phyloP scores from a whole-genome alignment of 2,113 vertebrate genomes.

The Hippocampus guttulatus region DNA sequence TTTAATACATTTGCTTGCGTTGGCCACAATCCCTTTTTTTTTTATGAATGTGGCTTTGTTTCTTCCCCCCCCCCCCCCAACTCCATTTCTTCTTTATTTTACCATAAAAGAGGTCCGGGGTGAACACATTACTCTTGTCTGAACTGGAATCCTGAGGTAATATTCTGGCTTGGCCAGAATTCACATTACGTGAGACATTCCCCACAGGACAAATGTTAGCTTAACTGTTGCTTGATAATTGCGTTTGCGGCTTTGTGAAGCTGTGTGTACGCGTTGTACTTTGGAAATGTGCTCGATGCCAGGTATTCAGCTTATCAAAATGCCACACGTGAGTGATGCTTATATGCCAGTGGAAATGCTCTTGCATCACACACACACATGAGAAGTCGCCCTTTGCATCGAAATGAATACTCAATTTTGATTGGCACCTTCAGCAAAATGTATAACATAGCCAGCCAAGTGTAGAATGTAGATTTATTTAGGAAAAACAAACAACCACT shows the following conservation, averaged over 20 bases:
- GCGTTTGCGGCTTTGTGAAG: slow-evolving; percentile 39
- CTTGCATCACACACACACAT: neutral
- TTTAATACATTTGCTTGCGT: slow-evolving; percentile 68
- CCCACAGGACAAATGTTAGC: slow-evolving; percentile 59
- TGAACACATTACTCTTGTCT: slow-evolving; percentile 67
- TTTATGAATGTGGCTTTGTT: slow-evolving; percentile 65
- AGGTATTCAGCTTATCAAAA: slow-evolving; percentile 42
- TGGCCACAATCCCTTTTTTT: slow-evolving; percentile 58
- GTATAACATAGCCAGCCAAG: neutral
- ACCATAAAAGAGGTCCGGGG: slow-evolving; percentile 49
- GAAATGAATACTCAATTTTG: neutral
- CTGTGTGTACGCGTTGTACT: slow-evolving; percentile 10
- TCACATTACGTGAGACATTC: slow-evolving; percentile 55
- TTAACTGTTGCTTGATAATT: slow-evolving; percentile 51
- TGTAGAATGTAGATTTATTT: neutral
- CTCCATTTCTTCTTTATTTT: slow-evolving; percentile 33
- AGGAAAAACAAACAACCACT: neutral
- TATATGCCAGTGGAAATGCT: neutral
- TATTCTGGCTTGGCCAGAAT: slow-evolving; percentile 52
- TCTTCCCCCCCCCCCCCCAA: slow-evolving; percentile 56
- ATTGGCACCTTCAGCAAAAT: neutral
- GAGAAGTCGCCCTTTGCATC: neutral
- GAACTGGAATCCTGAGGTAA: slow-evolving; percentile 64
- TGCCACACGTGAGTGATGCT: slow-evolving; percentile 30
- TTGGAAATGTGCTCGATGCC: slow-evolving; percentile 19